These are phyloP conservation scores for Tautogolabrus adspersus DNA, from an alignment of 2,113 vertebrate genomes.

Conservation along the genomic window DNA sequence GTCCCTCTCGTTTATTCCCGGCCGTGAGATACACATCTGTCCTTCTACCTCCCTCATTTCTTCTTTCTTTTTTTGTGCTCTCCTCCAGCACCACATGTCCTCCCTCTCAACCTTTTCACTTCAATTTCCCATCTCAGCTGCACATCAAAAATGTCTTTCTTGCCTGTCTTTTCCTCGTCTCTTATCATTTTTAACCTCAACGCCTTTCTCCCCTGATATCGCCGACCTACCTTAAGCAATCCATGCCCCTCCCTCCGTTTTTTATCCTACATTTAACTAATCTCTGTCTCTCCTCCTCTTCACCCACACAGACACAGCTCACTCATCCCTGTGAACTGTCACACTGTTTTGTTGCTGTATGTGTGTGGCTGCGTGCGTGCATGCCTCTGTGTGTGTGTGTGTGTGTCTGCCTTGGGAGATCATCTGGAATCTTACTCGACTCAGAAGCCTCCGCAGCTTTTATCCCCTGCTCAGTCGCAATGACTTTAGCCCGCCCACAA, in stretches of 20 bases:
- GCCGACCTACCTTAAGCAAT: slow-evolving; percentile 9
- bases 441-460: slow-evolving; percentile 53
- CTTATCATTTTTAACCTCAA: slow-evolving; percentile 19
- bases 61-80: background rate
- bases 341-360: slow-evolving; percentile 33
- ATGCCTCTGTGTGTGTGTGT: too few relatives aligned
- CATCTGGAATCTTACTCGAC: slow-evolving; percentile 50
- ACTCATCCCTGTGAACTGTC: slow-evolving; percentile 46
- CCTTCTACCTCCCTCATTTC: slow-evolving; percentile 36
- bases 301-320: slow-evolving; percentile 54
- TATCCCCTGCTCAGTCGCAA: slow-evolving; percentile 49
- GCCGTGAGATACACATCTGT: slow-evolving; percentile 51
- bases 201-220: background rate
- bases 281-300: slow-evolving; percentile 35
- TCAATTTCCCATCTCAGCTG: slow-evolving; percentile 25
- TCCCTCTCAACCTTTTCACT: slow-evolving; percentile 37
- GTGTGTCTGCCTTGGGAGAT: slow-evolving; percentile 27
- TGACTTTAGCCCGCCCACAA: slow-evolving; percentile 58
- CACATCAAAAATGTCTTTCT: slow-evolving; percentile 22
- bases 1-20: slow-evolving; percentile 31
- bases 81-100: slow-evolving; percentile 19
- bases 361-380: background rate
- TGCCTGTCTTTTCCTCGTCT: slow-evolving; percentile 17
- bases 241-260: slow-evolving; percentile 31
- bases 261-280: slow-evolving; percentile 36